These are phyloP conservation scores for Nymphalis urticae DNA, from an alignment of 2,888 invertebrate species.

Conservation along the genomic window DNA sequence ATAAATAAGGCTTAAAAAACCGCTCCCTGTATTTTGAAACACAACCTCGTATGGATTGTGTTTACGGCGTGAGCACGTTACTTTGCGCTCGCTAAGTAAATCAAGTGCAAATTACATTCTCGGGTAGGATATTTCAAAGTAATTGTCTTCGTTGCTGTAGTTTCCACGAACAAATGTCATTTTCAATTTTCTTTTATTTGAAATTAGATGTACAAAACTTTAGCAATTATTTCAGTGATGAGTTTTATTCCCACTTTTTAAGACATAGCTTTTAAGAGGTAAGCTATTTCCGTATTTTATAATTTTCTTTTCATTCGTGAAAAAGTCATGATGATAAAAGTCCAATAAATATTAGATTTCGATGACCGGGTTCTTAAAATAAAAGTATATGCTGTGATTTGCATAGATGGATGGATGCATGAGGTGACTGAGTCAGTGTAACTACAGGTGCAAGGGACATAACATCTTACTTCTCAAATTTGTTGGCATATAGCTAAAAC, in stretches of 20 bases:
- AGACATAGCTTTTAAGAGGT: neutral
- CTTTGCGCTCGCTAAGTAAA: constrained; percentile 20
- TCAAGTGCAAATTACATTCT: constrained; percentile 17
- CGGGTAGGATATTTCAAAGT: constrained; percentile 14
- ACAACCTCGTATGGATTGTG: constrained; percentile 13
- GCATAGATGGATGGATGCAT: too few species aligned
- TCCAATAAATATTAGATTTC: too few species aligned
- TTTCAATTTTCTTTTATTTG: neutral
- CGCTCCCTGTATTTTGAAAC: neutral
- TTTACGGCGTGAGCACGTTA: constrained; percentile 12
- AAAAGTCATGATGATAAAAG: too few species aligned
- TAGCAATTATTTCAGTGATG: neutral
- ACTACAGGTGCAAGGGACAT: too few species aligned
- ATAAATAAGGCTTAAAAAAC: neutral
- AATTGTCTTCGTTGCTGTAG: constrained; percentile 11
- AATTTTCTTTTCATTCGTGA: too few species aligned
- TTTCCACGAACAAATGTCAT: neutral
- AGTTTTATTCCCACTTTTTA: neutral
- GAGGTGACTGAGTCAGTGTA: too few species aligned
- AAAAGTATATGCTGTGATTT: too few species aligned
- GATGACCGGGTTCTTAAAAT: too few species aligned
- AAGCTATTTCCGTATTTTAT: too few species aligned
- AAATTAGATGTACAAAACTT: neutral
- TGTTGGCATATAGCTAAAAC: too few species aligned
- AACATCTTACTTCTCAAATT: too few species aligned